Evolutionary conservation across 2,797 vertebrate species (phyloP), one percentile per base, ranked within the genome.

Genomic region (Malacoraja senta): DNA sequence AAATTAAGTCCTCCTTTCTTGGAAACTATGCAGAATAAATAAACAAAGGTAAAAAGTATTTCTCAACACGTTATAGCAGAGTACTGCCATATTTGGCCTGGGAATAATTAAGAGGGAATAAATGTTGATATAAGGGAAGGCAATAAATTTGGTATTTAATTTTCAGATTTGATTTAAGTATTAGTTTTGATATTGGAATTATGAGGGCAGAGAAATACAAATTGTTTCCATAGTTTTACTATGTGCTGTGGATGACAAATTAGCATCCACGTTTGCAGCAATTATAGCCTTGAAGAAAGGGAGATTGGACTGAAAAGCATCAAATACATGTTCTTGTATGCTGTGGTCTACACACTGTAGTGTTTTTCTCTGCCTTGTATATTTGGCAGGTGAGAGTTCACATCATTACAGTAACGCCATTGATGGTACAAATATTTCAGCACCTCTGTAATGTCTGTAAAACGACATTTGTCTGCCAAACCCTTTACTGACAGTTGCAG

Each of bases 391-490:
- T 88, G n/a, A 88, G 15, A 32, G 63, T 88, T 88, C n/a, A 61
- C 26, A 7, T 10, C 15, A 58, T 38, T 91, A 91, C 88, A 92
- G 90, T 92, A 74, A 38, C 26, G 6, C 35, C 71, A 76, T 74
- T 72, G 65, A 92, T 76, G 24, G 24, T n/a, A 76, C 68, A 92
- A 74, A 92, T 76, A 76, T 58, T 92, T 92, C 24, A 8, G 26
- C 38, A 53, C 71, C 26, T 92, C 38, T 92, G 90, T 91, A 92
- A 74, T 17, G 38, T 76, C 90, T 91, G n/a, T 74, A n/a, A 76
- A 68, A 68, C 61, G 68, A 63, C n/a, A 32, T 4, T n/a, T 15
- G 61, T 88, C 63, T 88, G 63, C 24, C 84, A 88, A 88, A 88
- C 6, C 7, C 53, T 88, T n/a, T 63, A 86, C 6, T 26, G 19